phyloP scores from a whole-genome alignment of 2,113 vertebrate species.

The Chaetorhynchus papuensis region DNA sequence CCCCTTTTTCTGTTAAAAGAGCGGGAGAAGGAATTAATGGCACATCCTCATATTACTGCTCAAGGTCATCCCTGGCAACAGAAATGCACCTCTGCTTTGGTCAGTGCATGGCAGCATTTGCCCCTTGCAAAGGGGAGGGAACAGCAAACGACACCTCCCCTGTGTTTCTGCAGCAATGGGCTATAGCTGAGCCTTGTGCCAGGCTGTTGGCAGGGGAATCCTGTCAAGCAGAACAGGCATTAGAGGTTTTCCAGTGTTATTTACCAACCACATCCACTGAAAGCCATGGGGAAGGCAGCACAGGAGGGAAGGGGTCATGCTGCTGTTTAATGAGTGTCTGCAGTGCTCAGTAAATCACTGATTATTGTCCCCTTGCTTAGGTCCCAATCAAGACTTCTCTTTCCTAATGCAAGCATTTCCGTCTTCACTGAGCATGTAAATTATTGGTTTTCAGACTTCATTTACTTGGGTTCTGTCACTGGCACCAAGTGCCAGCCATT shows the following conservation, averaged over 20 bases:
- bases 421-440: background rate
- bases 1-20: background rate
- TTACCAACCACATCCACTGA: background rate
- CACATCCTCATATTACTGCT: background rate
- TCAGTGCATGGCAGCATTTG: background rate
- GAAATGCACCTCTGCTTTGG: background rate
- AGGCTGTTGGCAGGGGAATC: background rate
- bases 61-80: background rate
- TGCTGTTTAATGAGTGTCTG: background rate
- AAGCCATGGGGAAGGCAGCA: background rate
- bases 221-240: accelerated
- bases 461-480: background rate
- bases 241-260: background rate
- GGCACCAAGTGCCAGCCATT: background rate
- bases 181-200: background rate
- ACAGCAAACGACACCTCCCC: background rate
- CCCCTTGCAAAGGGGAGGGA: background rate
- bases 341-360: background rate
- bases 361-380: background rate
- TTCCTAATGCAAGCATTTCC: background rate
- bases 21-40: background rate
- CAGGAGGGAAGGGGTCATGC: background rate
- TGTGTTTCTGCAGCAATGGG: background rate
- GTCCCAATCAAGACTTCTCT: background rate
- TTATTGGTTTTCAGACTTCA: background rate